Conservation (phyloP, 2,888 invertebrate species). For the Maniola hyperantus region DNA sequence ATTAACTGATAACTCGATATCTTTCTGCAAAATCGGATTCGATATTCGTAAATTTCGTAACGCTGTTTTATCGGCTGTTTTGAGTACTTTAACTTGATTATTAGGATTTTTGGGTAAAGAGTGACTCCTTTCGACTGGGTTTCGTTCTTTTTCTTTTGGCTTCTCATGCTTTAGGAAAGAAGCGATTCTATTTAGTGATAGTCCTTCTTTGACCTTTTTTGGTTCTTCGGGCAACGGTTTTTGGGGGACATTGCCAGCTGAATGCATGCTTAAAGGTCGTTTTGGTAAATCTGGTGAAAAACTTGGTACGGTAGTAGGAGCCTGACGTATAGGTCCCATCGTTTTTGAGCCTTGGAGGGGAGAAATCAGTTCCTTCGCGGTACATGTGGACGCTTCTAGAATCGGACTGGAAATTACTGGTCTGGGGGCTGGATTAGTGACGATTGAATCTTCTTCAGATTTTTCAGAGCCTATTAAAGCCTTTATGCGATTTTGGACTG, state of each 20-base stretch:
- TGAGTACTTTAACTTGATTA: constrained; percentile 84
- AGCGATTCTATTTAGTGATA: constrained; percentile 87
- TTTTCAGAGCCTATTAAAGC: constrained; percentile 71
- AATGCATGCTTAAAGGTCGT: constrained; percentile 79
- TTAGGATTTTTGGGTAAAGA: constrained; percentile 83
- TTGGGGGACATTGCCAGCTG: constrained; percentile 59
- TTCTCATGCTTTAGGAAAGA: constrained; percentile 87
- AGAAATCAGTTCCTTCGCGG: constrained; percentile 87
- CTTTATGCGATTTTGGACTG: constrained; percentile 73
- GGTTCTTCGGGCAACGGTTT: constrained; percentile 78
- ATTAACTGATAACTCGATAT: constrained; percentile 83
- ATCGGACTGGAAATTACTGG: constrained; percentile 92
- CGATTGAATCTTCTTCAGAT: constrained; percentile 62
- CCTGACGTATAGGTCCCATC: constrained; percentile 83
- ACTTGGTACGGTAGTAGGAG: constrained; percentile 78
- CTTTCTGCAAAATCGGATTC: constrained; percentile 89
- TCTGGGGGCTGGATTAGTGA: constrained; percentile 85
- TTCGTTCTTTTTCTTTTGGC: constrained; percentile 76
- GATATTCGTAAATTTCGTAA: constrained; percentile 91
- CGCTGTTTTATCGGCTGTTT: constrained; percentile 86
- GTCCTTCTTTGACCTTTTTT: constrained; percentile 82
- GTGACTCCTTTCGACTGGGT: constrained; percentile 79
- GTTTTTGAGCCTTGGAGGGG: constrained; percentile 84
- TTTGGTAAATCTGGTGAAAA: constrained; percentile 66
- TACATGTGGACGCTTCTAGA: constrained; percentile 90